Base-by-base conservation (phyloP, 2,113 vertebrate genomes). In the Enhydra lutris region DNA sequence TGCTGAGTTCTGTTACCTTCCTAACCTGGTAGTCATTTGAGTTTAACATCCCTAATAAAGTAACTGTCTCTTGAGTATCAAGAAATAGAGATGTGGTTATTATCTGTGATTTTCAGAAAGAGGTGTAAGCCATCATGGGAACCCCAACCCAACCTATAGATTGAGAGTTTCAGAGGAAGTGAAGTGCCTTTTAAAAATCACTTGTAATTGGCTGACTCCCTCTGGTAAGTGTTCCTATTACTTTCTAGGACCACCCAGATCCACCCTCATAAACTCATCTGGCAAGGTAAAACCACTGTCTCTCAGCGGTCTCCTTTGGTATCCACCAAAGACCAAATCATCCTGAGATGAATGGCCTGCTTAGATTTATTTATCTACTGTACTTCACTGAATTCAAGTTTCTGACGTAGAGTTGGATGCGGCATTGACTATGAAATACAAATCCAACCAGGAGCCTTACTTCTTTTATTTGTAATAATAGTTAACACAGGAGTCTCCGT, bases 381-480 rank as follows among this genome's bases (percentile, higher is more conserved):
- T 36, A 79, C 39, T 39, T 89, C 61, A 45, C 21, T 36, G 71
- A 29, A 50, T 74, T 89, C 11, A 55, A 86, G 26, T 67, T 90
- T 45, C 52, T 94, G 71, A 79, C 17, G 14, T 15, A 34, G 29
- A 13, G 31, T 63, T 86, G 79, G 8, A 7, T 91, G 76, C 69
- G 24, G 34, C 24, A 89, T 31, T 57, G 24, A 82, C 23, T 6
- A 85, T 36, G 86, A 94, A 79, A 97, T 47, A 61, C 29, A 81
- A 86, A 84, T 57, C 20, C 29, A 84, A 94, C 29, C 23, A 91
- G 36, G 4, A 36, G 4, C 10, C 39, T 39, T 45, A 57, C 12
- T n/a, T 63, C 7, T 74, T 98, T 98, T 52, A 88, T 96, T 98
- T 84, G 87, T 90, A 73, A 73, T 31, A 84, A 87, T 63, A 80